These are phyloP conservation scores for Diaperis boleti DNA, from an alignment of 2,888 invertebrate species.

Conservation along the genomic window DNA sequence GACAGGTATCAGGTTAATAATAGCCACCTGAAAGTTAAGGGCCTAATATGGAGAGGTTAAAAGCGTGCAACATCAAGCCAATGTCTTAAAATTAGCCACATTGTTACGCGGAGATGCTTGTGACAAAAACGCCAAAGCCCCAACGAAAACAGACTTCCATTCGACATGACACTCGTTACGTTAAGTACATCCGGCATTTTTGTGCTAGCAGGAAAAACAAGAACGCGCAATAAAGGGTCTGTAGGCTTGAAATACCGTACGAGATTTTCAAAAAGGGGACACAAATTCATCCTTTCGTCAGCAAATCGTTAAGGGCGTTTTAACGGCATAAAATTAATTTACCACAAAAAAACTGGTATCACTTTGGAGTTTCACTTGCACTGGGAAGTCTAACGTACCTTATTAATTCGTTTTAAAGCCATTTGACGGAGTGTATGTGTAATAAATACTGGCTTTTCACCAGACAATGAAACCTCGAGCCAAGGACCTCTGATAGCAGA, in stretches of 20 bases:
- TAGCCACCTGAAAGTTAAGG: slow-evolving; percentile 60
- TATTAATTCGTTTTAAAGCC: slow-evolving; percentile 98
- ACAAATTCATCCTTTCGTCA: slow-evolving; percentile 71
- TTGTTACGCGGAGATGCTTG: slow-evolving; percentile 7
- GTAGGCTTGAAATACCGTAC: background rate
- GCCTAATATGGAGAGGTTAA: slow-evolving; percentile 65
- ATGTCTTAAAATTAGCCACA: slow-evolving; percentile 46
- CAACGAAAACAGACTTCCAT: slow-evolving; percentile 30
- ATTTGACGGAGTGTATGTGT: slow-evolving; percentile 80
- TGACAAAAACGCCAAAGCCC: background rate
- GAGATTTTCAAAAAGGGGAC: slow-evolving; percentile 54
- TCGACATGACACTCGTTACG: slow-evolving; percentile 58
- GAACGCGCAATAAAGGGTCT: background rate
- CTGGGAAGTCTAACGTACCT: slow-evolving; percentile 76
- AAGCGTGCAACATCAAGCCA: slow-evolving; percentile 47
- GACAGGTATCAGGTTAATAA: slow-evolving; percentile 58
- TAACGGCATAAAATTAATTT: slow-evolving; percentile 54
- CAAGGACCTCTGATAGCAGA: slow-evolving; percentile 88
- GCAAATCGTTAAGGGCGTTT: slow-evolving; percentile 72
- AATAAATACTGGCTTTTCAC: slow-evolving; percentile 82
- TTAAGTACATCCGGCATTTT: slow-evolving; percentile 67
- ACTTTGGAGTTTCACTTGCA: slow-evolving; percentile 43
- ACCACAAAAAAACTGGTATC: background rate
- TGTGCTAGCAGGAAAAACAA: slow-evolving; percentile 37
- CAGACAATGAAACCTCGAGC: slow-evolving; percentile 87